phyloP scores from a whole-genome alignment of 2,113 vertebrate species.

The Seriola dumerili region DNA sequence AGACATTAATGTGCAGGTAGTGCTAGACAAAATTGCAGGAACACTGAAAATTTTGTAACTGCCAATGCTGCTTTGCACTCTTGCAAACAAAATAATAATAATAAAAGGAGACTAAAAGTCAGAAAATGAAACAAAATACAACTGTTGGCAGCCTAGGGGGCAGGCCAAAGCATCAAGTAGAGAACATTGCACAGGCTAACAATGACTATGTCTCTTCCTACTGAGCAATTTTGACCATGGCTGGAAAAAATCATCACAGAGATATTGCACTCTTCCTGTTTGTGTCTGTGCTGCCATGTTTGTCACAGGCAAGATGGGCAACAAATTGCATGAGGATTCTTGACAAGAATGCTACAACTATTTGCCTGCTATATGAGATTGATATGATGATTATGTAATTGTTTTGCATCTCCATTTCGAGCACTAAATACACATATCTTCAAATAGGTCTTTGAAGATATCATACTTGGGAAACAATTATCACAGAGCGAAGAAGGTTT shows the following conservation, averaged over 20 bases:
- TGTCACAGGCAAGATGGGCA: not conserved
- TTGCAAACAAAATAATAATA: not conserved
- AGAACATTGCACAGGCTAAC: not conserved
- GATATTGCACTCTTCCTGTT: conserved; percentile 25
- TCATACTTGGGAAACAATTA: not conserved
- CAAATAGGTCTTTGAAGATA: conserved; percentile 4
- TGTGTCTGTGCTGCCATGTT: conserved; percentile 10
- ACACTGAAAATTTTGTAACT: not conserved
- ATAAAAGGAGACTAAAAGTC: not conserved
- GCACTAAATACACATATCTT: not conserved
- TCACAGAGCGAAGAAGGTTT: not conserved
- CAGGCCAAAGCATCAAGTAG: conserved; percentile 4
- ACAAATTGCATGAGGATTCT: not conserved
- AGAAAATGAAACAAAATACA: not conserved
- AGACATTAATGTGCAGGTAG: not conserved
- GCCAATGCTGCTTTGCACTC: not conserved
- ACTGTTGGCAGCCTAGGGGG: too few species aligned
- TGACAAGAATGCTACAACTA: not conserved
- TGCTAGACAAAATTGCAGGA: not conserved
- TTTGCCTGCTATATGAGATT: not conserved
- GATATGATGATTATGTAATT: not conserved
- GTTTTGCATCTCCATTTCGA: not conserved
- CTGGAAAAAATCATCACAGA: not conserved
- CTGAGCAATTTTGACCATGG: conserved; percentile 10
- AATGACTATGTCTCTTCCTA: not conserved